Evolutionary conservation across 2,113 vertebrate genomes (phyloP).

Genomic region (Eclectus roratus): DNA sequence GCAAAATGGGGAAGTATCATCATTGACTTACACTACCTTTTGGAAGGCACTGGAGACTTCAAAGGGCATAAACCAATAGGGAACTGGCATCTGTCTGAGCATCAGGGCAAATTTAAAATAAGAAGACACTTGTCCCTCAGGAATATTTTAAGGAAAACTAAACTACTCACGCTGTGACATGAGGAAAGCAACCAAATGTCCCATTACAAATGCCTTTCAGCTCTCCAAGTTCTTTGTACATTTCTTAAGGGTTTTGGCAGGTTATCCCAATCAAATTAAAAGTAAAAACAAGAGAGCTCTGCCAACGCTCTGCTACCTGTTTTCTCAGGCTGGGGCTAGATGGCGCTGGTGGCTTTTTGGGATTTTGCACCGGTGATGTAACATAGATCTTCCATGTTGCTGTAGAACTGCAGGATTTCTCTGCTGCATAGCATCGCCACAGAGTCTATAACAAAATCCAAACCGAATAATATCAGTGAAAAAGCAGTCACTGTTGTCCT

Average conservation of each 20-base stretch:
- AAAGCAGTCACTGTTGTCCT: not conserved
- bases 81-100: not conserved
- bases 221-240: accelerated
- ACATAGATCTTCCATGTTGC: slow-evolving; percentile 89
- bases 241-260: not conserved
- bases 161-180: not conserved
- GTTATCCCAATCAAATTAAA: not conserved
- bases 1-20: not conserved
- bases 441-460: slow-evolving; percentile 73
- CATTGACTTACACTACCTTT: not conserved
- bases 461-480: not conserved
- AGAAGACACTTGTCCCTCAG: not conserved
- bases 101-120: not conserved
- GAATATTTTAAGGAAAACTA: not conserved
- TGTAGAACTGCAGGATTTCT: slow-evolving; percentile 79
- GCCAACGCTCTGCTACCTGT: slow-evolving; percentile 68
- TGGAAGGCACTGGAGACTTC: not conserved
- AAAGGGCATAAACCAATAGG: not conserved
- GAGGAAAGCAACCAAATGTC: not conserved
- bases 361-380: slow-evolving; percentile 63
- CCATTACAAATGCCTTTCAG: not conserved
- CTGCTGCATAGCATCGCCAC: slow-evolving; percentile 88
- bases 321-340: slow-evolving; percentile 76
- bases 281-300: not conserved
- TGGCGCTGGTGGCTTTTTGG: slow-evolving; percentile 63